Percentiles rank a stretch among this genome's conserved stretches.
Conservation (phyloP, 2,888 invertebrate genomes). For the Abrostola tripartita region DNA sequence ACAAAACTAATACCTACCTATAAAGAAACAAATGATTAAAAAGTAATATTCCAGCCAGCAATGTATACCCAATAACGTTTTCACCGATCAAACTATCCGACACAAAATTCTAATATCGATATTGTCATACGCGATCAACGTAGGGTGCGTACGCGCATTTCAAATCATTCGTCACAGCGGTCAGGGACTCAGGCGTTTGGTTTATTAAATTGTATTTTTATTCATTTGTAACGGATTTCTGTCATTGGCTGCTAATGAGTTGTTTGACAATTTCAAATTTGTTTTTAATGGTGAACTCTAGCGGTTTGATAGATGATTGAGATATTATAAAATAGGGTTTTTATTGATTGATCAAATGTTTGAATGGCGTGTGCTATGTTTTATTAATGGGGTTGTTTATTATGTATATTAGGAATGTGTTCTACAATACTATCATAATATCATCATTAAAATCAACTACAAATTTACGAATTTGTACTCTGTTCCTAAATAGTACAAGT, state of each 20-base stretch:
- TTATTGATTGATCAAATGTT: slow-evolving; percentile 5
- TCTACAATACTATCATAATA: not conserved
- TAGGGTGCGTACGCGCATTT: slow-evolving; percentile 40
- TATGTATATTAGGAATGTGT: not conserved
- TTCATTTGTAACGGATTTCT: slow-evolving; percentile 42
- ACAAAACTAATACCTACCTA: too few species aligned
- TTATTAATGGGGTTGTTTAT: not conserved
- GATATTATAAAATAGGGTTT: slow-evolving; percentile 11
- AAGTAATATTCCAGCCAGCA: not conserved
- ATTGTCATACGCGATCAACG: slow-evolving; percentile 24
- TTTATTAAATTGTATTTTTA: slow-evolving; percentile 44
- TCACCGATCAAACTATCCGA: not conserved
- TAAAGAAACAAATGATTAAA: too few species aligned
- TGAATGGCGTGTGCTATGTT: not conserved
- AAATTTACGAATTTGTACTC: too few species aligned
- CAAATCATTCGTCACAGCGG: slow-evolving; percentile 33
- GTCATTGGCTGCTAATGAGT: slow-evolving; percentile 31
- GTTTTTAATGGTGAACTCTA: slow-evolving; percentile 23
- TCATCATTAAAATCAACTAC: too few species aligned
- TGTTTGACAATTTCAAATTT: slow-evolving; percentile 27
- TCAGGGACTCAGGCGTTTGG: slow-evolving; percentile 21
- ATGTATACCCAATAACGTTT: not conserved
- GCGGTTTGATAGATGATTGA: slow-evolving; percentile 26
- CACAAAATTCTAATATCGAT: slow-evolving; percentile 18
- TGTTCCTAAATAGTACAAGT: too few species aligned